Base-by-base conservation (phyloP, 2,888 invertebrate species). In the Chrysomela aeneicollis region DNA sequence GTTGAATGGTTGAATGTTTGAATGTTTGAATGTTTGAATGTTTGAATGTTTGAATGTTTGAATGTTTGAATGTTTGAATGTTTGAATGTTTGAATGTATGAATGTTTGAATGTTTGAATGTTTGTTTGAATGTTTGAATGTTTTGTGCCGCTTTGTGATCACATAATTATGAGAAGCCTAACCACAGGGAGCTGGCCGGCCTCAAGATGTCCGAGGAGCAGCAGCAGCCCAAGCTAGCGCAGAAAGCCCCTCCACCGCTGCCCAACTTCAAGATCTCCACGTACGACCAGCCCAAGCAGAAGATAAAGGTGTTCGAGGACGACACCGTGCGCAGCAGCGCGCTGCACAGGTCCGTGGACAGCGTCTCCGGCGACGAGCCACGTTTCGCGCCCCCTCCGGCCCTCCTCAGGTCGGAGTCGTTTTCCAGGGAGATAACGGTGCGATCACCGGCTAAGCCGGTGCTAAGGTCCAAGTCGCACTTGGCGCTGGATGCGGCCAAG, bases 241-340 rank as follows among this genome's bases (percentile, higher is more conserved):
- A 54, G 42, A 72, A 61, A 37, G 26, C 53, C 4, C 53, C 60
- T 21, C 68, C 69, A 15, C 70, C 78, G 19, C 73, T 83, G 57
- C 82, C 83, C 8, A 83, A 83, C 68, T 83, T 83, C 70, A 82
- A 82, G 76, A 82, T 83, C 67, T 81, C 83, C 0, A 82, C 83
- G 0, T 83, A 83, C 70, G 80, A 83, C 63, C 77, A 78, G 54
- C 81, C 82, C 3, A 81, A 80, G 63, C 77, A 79, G 54, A 82
- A 81, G 70, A 80, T 83, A 30, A 81, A 81, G 64, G 82, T 83
- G 15, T 83, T 82, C 69, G 83, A 83, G 71, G 83, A 83, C 64
- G 83, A 83, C 59, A 83, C 81, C 10, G 76, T 83, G 46, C 71
- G 81, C 63, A 83, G 82, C 68, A 83, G 80, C 70, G 74, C 75